Percentiles rank a stretch among this genome's conserved stretches.
phyloP scores from a whole-genome alignment of 2,888 invertebrate species.

The Agriopis aurantiaria region DNA sequence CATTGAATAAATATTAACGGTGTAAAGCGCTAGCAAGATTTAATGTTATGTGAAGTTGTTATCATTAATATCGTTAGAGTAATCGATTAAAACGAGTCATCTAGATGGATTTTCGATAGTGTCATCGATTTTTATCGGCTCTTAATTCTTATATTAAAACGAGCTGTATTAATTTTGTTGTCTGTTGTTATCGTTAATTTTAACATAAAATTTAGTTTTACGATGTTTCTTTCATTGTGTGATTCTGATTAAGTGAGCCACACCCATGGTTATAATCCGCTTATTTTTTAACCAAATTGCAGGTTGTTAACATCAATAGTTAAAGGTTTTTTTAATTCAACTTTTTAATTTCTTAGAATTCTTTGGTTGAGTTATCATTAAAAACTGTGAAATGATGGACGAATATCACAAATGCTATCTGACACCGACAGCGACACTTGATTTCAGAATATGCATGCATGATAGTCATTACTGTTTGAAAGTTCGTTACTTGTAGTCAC shows the following conservation, averaged over 20 bases:
- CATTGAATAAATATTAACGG: conserved; percentile 2
- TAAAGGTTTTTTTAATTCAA: neutral
- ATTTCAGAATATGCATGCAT: conserved; percentile 1
- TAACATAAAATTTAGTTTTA: conserved; percentile 34
- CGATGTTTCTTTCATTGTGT: conserved; percentile 35
- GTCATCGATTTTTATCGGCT: conserved; percentile 37
- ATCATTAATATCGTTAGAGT: conserved; percentile 26
- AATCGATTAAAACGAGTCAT: conserved; percentile 20
- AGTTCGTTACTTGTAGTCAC: conserved; percentile 68
- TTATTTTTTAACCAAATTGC: conserved; percentile 20
- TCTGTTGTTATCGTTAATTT: conserved; percentile 34
- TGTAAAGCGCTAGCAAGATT: conserved; percentile 17
- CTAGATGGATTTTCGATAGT: conserved; percentile 36
- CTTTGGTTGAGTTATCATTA: neutral
- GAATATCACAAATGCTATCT: neutral
- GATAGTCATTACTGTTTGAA: conserved; percentile 47
- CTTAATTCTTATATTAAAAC: conserved; percentile 29
- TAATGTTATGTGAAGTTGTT: conserved; percentile 18
- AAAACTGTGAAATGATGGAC: neutral
- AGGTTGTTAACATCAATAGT: conserved; percentile 3
- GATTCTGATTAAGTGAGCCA: conserved; percentile 38
- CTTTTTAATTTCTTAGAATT: conserved; percentile 8
- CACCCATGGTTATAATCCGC: conserved; percentile 29
- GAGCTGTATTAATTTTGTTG: conserved; percentile 26
- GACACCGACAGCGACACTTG: conserved; percentile 6